These are phyloP conservation scores for Acleris cristana DNA, from an alignment of 2,888 invertebrate genomes.

Conservation along the genomic window DNA sequence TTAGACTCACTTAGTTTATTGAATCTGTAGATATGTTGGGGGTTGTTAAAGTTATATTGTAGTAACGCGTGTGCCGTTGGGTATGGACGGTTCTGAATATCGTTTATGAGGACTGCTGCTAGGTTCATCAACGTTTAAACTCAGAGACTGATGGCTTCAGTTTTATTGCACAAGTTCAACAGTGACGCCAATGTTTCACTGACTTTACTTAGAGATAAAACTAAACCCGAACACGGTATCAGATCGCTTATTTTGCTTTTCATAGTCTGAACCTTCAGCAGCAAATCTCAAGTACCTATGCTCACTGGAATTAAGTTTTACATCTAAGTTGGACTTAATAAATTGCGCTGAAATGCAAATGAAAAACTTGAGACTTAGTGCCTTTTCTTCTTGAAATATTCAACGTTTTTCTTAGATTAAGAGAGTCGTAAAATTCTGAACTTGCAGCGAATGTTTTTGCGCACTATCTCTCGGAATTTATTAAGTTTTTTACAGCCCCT, in stretches of 20 bases:
- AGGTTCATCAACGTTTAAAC: slow-evolving; percentile 2
- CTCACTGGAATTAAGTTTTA: neutral
- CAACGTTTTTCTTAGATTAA: slow-evolving; percentile 18
- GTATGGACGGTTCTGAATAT: slow-evolving; percentile 5
- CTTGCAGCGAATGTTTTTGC: slow-evolving; percentile 18
- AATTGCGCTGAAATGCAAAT: slow-evolving; percentile 2
- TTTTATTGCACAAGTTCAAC: slow-evolving; percentile 9
- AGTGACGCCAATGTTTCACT: neutral
- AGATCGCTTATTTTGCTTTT: neutral
- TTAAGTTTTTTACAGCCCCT: slow-evolving; percentile 18
- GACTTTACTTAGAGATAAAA: neutral
- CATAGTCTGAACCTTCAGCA: neutral
- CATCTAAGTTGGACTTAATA: slow-evolving; percentile 7
- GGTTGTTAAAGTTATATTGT: neutral
- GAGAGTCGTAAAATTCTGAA: slow-evolving; percentile 12
- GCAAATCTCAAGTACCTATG: neutral
- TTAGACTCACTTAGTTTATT: slow-evolving; percentile 20
- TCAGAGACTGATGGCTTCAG: slow-evolving; percentile 9
- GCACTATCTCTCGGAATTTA: slow-evolving; percentile 17
- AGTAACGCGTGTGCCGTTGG: neutral
- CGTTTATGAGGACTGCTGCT: neutral
- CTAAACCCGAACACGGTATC: neutral
- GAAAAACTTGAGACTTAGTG: neutral
- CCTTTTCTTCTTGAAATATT: slow-evolving; percentile 1
- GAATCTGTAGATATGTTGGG: neutral